phyloP scores from a whole-genome alignment of 2,888 invertebrate genomes.

The Crioceris asparagi region DNA sequence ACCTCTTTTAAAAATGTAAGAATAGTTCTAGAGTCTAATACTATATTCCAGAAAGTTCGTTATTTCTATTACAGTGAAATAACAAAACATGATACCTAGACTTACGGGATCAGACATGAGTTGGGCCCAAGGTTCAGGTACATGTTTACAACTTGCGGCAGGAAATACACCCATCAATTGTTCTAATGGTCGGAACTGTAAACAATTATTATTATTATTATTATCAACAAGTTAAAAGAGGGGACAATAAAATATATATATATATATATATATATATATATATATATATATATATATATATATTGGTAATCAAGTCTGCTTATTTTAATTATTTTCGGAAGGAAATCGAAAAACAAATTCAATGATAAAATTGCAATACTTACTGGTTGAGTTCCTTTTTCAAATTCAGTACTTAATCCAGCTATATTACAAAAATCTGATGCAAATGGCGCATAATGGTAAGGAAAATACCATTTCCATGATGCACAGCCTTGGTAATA shows the following conservation, averaged over 20 bases:
- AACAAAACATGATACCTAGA: constrained; percentile 13
- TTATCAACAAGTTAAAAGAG: too few species aligned
- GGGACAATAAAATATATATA: too few species aligned
- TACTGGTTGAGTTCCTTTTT: constrained; percentile 79
- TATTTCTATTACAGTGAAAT: too few species aligned
- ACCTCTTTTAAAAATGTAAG: too few species aligned
- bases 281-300: too few species aligned
- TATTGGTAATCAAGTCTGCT: too few species aligned
- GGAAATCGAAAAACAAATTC: background rate
- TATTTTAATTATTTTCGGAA: background rate
- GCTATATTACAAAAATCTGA: constrained; percentile 93
- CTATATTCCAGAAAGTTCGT: too few species aligned
- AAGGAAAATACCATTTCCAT: constrained; percentile 99
- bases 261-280: too few species aligned
- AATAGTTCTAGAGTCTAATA: too few species aligned
- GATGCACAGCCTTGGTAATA: constrained; percentile 99
- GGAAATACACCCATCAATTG: constrained; percentile 99
- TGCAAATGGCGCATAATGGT: constrained; percentile 99
- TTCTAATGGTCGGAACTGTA: constrained; percentile 88
- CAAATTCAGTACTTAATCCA: constrained; percentile 78
- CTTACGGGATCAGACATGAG: constrained; percentile 86
- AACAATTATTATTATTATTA: too few species aligned
- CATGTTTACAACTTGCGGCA: constrained; percentile 88
- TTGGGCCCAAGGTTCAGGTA: constrained; percentile 85
- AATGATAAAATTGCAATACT: constrained; percentile 20